These are phyloP conservation scores for Littorina saxatilis DNA, from an alignment of 1,140 invertebrate species.

Conservation along the genomic window DNA sequence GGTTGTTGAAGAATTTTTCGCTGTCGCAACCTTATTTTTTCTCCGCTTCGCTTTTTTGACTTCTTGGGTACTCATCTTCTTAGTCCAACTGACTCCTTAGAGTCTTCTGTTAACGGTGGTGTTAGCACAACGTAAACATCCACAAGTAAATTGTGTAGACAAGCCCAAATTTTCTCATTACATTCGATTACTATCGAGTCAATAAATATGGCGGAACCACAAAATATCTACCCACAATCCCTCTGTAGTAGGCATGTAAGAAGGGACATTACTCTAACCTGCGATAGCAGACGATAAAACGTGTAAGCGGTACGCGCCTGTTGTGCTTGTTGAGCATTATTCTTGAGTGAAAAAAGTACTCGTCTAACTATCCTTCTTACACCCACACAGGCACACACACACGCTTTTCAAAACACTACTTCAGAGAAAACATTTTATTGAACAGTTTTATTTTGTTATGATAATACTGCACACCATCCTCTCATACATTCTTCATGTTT, in stretches of 20 bases:
- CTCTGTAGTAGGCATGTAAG: slow-evolving; percentile 28
- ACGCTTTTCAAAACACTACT: no score
- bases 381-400: no score
- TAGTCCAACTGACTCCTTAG: slow-evolving; percentile 14
- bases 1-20: slow-evolving; percentile 44
- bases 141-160: slow-evolving; percentile 23
- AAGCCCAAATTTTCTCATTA: slow-evolving; percentile 30
- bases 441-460: no score
- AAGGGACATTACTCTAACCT: slow-evolving; percentile 10
- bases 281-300: slow-evolving; percentile 7
- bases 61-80: slow-evolving; percentile 57
- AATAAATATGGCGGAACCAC: slow-evolving; percentile 39
- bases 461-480: no score
- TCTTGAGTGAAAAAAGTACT: no score
- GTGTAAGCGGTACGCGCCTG: no score
- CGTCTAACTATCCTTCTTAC: no score
- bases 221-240: slow-evolving; percentile 32
- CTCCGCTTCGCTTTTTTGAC: slow-evolving; percentile 56
- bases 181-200: slow-evolving; percentile 13
- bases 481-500: no score
- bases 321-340: no score
- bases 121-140: slow-evolving; percentile 21
- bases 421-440: no score
- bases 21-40: slow-evolving; percentile 52
- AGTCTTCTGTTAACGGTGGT: slow-evolving; percentile 8